Conservation (phyloP, 2,797 vertebrate genomes). For the Taeniopygia guttata region DNA sequence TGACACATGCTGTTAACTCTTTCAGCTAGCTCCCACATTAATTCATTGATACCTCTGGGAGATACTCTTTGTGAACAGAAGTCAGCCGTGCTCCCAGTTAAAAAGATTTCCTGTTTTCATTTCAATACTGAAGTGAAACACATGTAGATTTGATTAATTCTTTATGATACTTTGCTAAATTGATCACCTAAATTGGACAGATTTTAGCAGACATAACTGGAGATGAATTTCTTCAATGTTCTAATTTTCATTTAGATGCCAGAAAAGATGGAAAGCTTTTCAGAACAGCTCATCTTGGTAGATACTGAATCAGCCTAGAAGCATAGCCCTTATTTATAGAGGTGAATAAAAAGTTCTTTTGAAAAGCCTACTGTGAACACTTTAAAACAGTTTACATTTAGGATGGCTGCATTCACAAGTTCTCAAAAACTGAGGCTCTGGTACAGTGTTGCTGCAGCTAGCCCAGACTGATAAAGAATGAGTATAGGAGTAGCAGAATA, state of each 20-base stretch:
- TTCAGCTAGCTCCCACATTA: background rate
- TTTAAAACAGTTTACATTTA: background rate
- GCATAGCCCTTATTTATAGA: background rate
- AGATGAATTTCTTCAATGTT: background rate
- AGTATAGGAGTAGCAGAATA: background rate
- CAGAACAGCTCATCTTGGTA: background rate
- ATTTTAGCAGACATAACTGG: background rate
- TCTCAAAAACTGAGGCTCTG: background rate
- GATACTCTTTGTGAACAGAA: background rate
- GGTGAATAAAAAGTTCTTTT: background rate
- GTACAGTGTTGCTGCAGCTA: background rate
- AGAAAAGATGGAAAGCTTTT: background rate
- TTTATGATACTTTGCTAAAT: background rate
- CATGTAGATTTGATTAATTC: background rate
- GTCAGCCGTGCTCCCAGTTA: background rate
- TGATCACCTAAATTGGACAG: background rate
- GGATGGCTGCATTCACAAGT: background rate
- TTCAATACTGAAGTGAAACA: background rate
- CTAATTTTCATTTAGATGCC: background rate
- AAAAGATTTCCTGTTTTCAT: background rate
- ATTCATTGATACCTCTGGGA: background rate
- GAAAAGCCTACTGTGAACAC: background rate
- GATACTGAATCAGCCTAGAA: background rate
- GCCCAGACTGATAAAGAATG: background rate
- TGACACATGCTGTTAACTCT: background rate